Evolutionary conservation across 2,888 invertebrate genomes (phyloP).

Genomic region (Harpagoxenus sublaevis): DNA sequence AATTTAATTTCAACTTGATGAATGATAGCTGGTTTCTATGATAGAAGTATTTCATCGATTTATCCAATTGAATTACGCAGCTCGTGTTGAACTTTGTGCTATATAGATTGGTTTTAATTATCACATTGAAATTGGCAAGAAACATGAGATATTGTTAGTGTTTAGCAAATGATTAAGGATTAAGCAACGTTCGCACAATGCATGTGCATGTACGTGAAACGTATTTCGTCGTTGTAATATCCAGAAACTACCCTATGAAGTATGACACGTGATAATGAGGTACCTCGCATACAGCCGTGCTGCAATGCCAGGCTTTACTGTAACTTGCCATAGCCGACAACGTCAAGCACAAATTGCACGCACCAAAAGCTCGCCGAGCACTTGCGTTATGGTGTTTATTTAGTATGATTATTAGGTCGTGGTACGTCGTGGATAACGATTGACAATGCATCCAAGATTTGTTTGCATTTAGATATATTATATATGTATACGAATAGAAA

Average conservation of each 20-base stretch:
- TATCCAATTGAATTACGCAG: slow-evolving; percentile 3
- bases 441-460: background rate
- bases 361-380: slow-evolving; percentile 16
- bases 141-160: background rate
- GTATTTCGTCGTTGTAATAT: slow-evolving; percentile 32
- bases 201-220: background rate
- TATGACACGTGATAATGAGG: slow-evolving; percentile 49
- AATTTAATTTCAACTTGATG: slow-evolving; percentile 37
- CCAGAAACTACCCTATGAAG: slow-evolving; percentile 34
- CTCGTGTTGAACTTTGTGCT: background rate
- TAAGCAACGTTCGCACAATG: slow-evolving; percentile 8
- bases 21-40: slow-evolving; percentile 4
- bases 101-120: background rate
- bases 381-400: slow-evolving; percentile 36
- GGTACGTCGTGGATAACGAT: background rate
- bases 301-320: slow-evolving; percentile 35
- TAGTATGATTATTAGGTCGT: slow-evolving; percentile 25
- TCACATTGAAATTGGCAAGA: background rate
- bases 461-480: background rate
- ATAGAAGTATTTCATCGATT: slow-evolving; percentile 9
- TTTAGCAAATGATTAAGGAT: slow-evolving; percentile 3
- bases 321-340: slow-evolving; percentile 45
- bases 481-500: background rate
- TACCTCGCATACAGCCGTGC: slow-evolving; percentile 30
- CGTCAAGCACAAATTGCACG: slow-evolving; percentile 49